These are phyloP conservation scores for Bombus breviceps DNA, from an alignment of 1,140 invertebrate species.

Conservation along the genomic window DNA sequence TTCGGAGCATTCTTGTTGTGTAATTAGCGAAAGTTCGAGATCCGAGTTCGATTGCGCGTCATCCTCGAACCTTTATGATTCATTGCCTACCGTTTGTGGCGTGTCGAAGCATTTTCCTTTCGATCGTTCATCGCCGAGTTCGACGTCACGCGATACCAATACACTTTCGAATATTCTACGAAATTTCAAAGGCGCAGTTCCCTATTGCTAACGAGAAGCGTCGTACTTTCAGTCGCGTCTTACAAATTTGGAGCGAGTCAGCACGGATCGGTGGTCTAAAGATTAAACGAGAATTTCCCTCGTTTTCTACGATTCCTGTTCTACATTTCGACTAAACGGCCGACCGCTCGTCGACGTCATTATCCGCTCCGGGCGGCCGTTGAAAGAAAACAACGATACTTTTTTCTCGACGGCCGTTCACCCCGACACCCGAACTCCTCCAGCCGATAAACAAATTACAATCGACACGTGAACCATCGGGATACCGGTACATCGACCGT, in stretches of 20 bases:
- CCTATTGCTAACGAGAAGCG: neutral
- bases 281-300: conserved; percentile 48
- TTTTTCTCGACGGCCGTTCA: conserved; percentile 32
- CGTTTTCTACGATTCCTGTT: conserved; percentile 55
- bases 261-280: conserved; percentile 45
- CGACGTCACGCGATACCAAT: neutral
- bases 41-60: neutral
- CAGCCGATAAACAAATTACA: conserved; percentile 26
- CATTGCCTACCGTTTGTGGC: conserved; percentile 15
- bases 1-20: neutral
- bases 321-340: conserved; percentile 32
- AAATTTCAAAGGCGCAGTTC: neutral
- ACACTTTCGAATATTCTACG: neutral
- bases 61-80: conserved; percentile 27
- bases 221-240: neutral
- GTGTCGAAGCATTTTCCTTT: conserved; percentile 53
- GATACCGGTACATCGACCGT: neutral
- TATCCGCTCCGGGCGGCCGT: conserved; percentile 15
- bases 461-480: neutral
- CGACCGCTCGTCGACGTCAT: conserved; percentile 16
- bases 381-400: conserved; percentile 45
- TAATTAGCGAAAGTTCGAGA: conserved; percentile 39
- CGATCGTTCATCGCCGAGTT: neutral
- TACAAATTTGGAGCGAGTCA: conserved; percentile 23
- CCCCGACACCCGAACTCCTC: neutral